A percentile compares a stretch with the other conserved stretches of the same genome.
phyloP scores from a whole-genome alignment of 2,113 vertebrate genomes.

The Epinephelus fuscoguttatus region DNA sequence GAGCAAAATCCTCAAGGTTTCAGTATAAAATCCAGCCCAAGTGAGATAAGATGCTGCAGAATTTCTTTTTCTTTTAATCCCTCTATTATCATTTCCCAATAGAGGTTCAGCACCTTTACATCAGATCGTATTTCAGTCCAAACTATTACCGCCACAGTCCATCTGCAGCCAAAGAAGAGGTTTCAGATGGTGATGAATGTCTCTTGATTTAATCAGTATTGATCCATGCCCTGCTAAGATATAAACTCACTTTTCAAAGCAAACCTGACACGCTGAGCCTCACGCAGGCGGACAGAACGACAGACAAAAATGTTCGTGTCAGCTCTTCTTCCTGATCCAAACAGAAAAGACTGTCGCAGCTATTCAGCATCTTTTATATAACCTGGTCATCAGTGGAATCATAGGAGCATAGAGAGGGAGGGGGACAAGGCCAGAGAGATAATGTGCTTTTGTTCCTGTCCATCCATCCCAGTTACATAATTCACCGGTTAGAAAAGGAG shows the following conservation, averaged over 20 bases:
- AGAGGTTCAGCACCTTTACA: not conserved
- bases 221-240: not conserved
- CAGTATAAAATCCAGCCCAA: not conserved
- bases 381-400: conserved; percentile 26
- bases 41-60: not conserved
- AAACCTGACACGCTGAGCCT: not conserved
- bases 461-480: conserved; percentile 35
- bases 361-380: conserved; percentile 41
- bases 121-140: not conserved
- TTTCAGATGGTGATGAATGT: conserved; percentile 13
- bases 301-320: conserved; percentile 1
- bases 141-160: not conserved
- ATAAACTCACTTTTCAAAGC: conserved; percentile 3
- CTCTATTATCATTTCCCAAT: not conserved
- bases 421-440: conserved; percentile 2
- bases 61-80: not conserved
- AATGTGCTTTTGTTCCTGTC: conserved; percentile 29
- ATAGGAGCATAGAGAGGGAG: conserved; percentile 2
- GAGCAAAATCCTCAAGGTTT: not conserved
- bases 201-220: conserved; percentile 17
- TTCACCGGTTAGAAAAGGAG: not conserved
- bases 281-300: not conserved
- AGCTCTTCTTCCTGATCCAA: conserved; percentile 18
- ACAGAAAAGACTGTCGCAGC: conserved; percentile 10
- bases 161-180: not conserved